Evolutionary conservation across 2,888 invertebrate genomes (phyloP).

Genomic region (Zaprionus lineosus): DNA sequence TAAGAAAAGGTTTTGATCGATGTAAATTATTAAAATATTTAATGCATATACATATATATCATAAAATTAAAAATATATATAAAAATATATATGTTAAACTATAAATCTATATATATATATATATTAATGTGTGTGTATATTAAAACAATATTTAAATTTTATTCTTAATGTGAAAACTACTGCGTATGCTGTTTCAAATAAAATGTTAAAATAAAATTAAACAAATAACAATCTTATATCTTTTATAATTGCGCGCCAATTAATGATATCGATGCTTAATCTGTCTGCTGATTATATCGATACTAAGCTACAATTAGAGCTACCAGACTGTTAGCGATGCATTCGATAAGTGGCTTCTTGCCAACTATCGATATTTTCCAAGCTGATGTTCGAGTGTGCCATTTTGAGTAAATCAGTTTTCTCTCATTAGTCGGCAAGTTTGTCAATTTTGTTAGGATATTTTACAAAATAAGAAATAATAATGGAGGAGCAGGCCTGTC

Average conservation of each 20-base stretch:
- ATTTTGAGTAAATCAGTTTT: constrained; percentile 11
- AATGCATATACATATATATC: constrained; percentile 68
- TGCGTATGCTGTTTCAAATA: constrained; percentile 75
- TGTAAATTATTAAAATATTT: constrained; percentile 75
- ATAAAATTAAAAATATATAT: constrained; percentile 51
- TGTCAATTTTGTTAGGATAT: background rate
- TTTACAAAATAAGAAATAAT: background rate
- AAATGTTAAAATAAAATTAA: constrained; percentile 61
- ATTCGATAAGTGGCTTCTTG: background rate
- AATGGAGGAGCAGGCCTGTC: constrained; percentile 85
- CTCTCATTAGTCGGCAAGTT: constrained; percentile 7
- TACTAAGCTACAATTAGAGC: no score
- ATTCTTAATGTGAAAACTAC: constrained; percentile 77
- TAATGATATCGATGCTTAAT: constrained; percentile 3
- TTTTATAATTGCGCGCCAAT: constrained; percentile 11
- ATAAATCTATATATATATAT: constrained; percentile 38
- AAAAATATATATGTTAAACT: constrained; percentile 51
- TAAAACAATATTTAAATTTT: constrained; percentile 70
- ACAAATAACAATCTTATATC: background rate
- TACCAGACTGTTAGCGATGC: constrained; percentile 12
- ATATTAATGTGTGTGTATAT: constrained; percentile 67
- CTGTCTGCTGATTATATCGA: no score
- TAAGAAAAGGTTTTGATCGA: constrained; percentile 63
- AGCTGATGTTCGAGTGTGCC: constrained; percentile 6
- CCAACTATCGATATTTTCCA: constrained; percentile 8